Base-by-base conservation (phyloP, 2,113 vertebrate genomes). In the Leucoraja erinaceus region DNA sequence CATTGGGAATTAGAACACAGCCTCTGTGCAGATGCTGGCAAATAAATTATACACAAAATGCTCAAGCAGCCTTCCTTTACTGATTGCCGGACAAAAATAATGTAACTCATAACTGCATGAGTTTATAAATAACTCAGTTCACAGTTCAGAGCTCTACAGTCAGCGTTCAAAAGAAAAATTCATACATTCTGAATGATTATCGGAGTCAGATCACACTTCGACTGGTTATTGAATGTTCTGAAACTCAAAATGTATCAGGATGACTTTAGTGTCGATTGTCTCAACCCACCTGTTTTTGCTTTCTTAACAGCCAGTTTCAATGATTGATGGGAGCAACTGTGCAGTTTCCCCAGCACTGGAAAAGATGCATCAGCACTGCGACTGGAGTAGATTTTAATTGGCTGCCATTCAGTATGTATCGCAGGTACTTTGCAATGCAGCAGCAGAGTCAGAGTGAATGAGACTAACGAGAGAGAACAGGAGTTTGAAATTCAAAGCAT, bases 61-160 rank as follows among this genome's bases (percentile, higher is more conserved):
- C 90, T 91, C 20, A 6, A 20, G 7, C 18, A 91, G 66, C 33
- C 38, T 72, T 91, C 33, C 68, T 91, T 20, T 38, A 54, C 56
- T 18, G 84, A 66, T 11, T 20, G 25, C 31, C n/a, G 5, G 20
- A 74, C 66, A 91, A 91, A 91, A 91, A 91, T 91, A 91, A 91
- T 28, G 8, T 8, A 90, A 47, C 16, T 38, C 68, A 47, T 91
- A 16, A 38, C 90, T 72, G 66, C 90, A 70, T 18, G 18, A 91
- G 88, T 70, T 72, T 74, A 91, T 91, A 91, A 91, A 91, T 91
- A 91, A 72, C 90, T 28, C 90, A 1, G 90, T 74, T 91, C 66
- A 91, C 31, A 72, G 68, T 54, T 74, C 68, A 91, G 22, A 20
- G 31, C 20, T 38, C 38, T 38, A 38, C 20, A 18, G 33, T 47